A percentile compares a stretch with the other conserved stretches of the same genome.
phyloP scores from a whole-genome alignment of 2,113 vertebrate genomes.

The Stigmatopora argus region DNA sequence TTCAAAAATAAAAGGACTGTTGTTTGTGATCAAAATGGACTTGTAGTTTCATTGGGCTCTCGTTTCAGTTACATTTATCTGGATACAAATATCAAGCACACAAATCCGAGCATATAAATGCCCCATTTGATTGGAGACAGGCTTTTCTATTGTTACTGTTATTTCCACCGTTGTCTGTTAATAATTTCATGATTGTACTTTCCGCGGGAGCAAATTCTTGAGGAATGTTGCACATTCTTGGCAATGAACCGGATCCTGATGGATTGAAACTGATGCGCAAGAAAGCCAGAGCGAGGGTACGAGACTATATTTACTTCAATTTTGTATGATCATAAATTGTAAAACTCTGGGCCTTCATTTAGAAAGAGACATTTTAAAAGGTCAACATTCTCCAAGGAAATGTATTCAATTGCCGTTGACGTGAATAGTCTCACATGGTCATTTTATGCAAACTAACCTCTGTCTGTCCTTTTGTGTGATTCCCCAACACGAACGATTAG shows the following conservation, averaged over 20 bases:
- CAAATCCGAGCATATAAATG: background rate
- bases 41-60: background rate
- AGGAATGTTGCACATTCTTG: conserved; percentile 1
- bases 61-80: background rate
- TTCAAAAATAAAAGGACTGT: background rate
- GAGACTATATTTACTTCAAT: background rate
- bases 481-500: background rate
- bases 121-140: background rate
- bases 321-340: background rate
- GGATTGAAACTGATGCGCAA: conserved; percentile 1
- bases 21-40: background rate
- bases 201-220: background rate
- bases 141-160: background rate
- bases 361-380: background rate
- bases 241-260: background rate
- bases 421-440: background rate
- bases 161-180: background rate
- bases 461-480: background rate
- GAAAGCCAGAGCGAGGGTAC: background rate
- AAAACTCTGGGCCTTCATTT: background rate
- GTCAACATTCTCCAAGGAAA: background rate
- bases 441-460: conserved; percentile 3
- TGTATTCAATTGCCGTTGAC: background rate
- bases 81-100: background rate
- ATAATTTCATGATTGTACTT: background rate